Percentiles rank a stretch among this genome's conserved stretches.
Evolutionary conservation across 2,113 vertebrate species (phyloP).

Genomic region (Phylloscopus trochilus): DNA sequence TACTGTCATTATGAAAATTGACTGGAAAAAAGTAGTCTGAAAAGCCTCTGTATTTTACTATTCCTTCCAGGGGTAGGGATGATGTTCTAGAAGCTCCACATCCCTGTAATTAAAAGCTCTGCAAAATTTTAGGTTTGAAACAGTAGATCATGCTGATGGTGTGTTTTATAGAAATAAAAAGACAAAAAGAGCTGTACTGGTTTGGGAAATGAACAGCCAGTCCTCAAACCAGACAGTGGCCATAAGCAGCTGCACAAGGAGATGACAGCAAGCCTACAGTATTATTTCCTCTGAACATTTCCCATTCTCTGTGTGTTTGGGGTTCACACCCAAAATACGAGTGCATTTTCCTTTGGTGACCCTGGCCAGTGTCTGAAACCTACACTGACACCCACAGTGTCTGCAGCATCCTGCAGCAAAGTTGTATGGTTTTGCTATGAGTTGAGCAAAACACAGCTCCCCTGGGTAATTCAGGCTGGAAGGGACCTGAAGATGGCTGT

Average conservation of each 20-base stretch:
- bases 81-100: slow-evolving; percentile 42
- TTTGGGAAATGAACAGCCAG: neutral
- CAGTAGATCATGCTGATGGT: neutral
- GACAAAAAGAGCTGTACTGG: neutral
- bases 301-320: neutral
- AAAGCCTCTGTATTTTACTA: slow-evolving; percentile 35
- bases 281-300: neutral
- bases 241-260: neutral
- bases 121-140: slow-evolving; percentile 59
- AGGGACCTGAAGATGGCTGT: neutral
- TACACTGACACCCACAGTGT: neutral
- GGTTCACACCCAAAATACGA: neutral
- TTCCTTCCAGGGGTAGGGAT: slow-evolving; percentile 46
- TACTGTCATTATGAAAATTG: slow-evolving; percentile 43
- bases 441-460: neutral
- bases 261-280: neutral
- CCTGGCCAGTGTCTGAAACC: neutral
- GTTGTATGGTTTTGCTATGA: neutral
- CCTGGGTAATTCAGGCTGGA: neutral
- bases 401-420: neutral
- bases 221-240: neutral
- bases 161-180: slow-evolving; percentile 32
- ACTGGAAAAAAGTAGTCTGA: slow-evolving; percentile 4
- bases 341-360: neutral
- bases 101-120: slow-evolving; percentile 58